A percentile compares a stretch with the other conserved stretches of the same genome.
Evolutionary conservation across 2,797 vertebrate species (phyloP).

Genomic region (Sebastes matsubarae): DNA sequence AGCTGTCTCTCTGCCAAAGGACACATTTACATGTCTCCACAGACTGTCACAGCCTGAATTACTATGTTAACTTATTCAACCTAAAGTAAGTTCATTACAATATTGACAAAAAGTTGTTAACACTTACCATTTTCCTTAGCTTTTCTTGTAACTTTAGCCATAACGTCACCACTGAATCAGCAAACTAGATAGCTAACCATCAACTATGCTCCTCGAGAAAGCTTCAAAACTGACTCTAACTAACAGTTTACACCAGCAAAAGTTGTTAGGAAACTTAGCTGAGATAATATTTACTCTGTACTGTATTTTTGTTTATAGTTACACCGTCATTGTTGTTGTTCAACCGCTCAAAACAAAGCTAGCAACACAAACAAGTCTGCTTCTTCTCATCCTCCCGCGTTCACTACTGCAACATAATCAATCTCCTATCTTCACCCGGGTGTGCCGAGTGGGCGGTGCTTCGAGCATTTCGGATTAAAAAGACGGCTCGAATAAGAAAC

Average conservation of each 20-base stretch:
- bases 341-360: neutral
- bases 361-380: conserved; percentile 11
- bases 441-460: conserved; percentile 37
- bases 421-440: rapidly evolving
- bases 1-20: neutral
- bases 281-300: neutral
- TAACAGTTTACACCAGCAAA: no score
- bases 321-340: neutral
- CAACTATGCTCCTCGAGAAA: neutral
- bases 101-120: neutral
- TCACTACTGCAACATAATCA: neutral
- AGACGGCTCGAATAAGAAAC: neutral
- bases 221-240: neutral
- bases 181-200: neutral
- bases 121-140: conserved; percentile 37
- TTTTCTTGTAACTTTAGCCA: conserved; percentile 49
- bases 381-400: conserved; percentile 64
- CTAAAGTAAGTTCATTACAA: neutral
- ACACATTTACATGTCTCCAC: neutral
- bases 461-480: rapidly evolving
- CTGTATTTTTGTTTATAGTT: neutral
- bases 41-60: neutral
- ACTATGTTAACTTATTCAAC: neutral
- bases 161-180: neutral
- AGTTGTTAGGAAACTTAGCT: neutral